Conservation (phyloP, 2,113 vertebrate species). For the Thermophis baileyi region DNA sequence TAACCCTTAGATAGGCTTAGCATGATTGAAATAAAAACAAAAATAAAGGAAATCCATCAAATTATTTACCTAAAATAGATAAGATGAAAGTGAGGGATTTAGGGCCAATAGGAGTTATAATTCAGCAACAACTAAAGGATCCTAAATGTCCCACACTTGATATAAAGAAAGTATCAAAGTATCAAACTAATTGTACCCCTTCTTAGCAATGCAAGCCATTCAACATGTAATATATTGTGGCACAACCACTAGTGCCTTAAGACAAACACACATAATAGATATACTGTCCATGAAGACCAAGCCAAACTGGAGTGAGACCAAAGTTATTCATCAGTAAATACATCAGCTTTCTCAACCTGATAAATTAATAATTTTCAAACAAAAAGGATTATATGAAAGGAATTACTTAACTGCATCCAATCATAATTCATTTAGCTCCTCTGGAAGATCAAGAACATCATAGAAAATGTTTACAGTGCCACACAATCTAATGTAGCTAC, state of each 20-base stretch:
- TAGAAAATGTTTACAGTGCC: neutral
- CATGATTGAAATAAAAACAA: neutral
- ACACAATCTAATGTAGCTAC: neutral
- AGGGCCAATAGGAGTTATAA: neutral
- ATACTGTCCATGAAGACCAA: neutral
- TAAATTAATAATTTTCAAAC: neutral
- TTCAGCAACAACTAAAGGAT: neutral
- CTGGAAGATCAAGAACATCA: neutral
- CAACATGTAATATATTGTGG: neutral
- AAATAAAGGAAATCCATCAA: neutral
- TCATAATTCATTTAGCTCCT: neutral
- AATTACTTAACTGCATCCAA: neutral
- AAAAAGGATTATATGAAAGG: neutral
- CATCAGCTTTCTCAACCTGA: neutral
- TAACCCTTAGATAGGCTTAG: neutral
- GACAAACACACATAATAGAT: neutral
- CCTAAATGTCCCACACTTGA: neutral
- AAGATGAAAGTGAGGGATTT: neutral
- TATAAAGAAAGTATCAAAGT: neutral
- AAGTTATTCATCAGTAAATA: neutral
- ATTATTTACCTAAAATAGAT: neutral
- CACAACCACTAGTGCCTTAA: neutral
- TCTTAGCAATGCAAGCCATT: neutral
- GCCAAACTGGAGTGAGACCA: neutral
- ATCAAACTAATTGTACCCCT: neutral